These are phyloP conservation scores for Diarsia brunnea DNA, from an alignment of 2,888 invertebrate genomes.

Conservation along the genomic window DNA sequence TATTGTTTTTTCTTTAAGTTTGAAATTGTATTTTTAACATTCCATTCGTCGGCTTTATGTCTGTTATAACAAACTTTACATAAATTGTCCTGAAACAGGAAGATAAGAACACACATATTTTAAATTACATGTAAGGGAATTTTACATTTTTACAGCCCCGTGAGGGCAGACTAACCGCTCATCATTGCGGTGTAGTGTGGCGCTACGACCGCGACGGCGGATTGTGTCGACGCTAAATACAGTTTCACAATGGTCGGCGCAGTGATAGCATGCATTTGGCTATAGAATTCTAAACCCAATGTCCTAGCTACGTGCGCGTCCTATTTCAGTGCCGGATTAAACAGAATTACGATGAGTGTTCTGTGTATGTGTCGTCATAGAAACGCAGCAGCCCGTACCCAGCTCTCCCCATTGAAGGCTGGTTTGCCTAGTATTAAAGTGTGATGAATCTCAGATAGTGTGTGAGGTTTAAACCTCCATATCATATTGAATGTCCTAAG, in stretches of 20 bases:
- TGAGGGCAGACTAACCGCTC: constrained; percentile 11
- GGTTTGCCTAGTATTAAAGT: background rate
- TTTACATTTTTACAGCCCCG: constrained; percentile 5
- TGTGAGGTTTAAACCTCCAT: too few species aligned
- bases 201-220: constrained; percentile 8
- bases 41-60: background rate
- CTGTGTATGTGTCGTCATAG: background rate
- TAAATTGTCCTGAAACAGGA: constrained; percentile 19
- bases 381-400: background rate
- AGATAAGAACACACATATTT: constrained; percentile 30
- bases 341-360: constrained; percentile 53
- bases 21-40: constrained; percentile 18
- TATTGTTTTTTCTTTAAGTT: constrained; percentile 27
- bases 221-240: constrained; percentile 39
- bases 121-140: background rate
- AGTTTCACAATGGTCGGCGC: constrained; percentile 37
- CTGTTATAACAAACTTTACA: constrained; percentile 18
- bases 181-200: constrained; percentile 22
- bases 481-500: too few species aligned
- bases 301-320: constrained; percentile 42
- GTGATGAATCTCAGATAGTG: constrained; percentile 14
- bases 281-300: constrained; percentile 38
- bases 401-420: background rate
- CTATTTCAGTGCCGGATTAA: constrained; percentile 44
- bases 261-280: constrained; percentile 55